Base-by-base conservation (phyloP, 2,113 vertebrate species). In the Megaceryle torquata region DNA sequence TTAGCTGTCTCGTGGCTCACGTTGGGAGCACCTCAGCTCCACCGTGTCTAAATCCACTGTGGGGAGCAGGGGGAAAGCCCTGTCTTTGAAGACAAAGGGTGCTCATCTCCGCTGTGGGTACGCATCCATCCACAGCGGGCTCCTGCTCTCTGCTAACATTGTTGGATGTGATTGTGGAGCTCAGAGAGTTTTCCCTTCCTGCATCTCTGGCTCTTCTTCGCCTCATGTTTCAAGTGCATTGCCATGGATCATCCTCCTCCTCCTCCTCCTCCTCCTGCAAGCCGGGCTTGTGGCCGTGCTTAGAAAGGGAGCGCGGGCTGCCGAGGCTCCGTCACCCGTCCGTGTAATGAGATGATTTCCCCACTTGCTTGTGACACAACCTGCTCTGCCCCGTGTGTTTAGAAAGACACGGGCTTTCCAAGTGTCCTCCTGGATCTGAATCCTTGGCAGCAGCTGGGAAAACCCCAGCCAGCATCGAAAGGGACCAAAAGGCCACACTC, bases 381-480 rank as follows among this genome's bases (percentile, higher is more conserved):
- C 89, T 10, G 8, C 48, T 75, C 82, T 95, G 50, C 71, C 74
- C 71, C 3, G 5, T 1, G 3, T 88, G 56, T 88, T 94, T 95
- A 94, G 94, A 89, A 96, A 91, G 95, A 79, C 48, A 6, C 1
- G 2, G 63, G 75, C 93, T 88, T 95, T 91, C 94, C 87, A 93
- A 75, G 91, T 3, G 37, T 8, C 24, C 79, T 63, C 37, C 65
- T 4, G 11, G 1, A 9, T 20, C 88, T 50, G 53, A 41, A 0
- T 2, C 67, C 71, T 77, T 67, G 43, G 39, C 76, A 48, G 80
- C 29, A 33, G 53, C 57, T 0, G 0, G 0, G 59, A 26, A 81
- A 63, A 15, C 13, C 22, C 22, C 2, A 6, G 21, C 48, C 15
- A 0, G 44, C n/a, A 0, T 22, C 1, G 4, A 2, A 39, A 48